Evolutionary conservation across 2,797 vertebrate species (phyloP), one percentile per base, ranked within the genome.

Genomic region (Cetoscarus ocellatus): DNA sequence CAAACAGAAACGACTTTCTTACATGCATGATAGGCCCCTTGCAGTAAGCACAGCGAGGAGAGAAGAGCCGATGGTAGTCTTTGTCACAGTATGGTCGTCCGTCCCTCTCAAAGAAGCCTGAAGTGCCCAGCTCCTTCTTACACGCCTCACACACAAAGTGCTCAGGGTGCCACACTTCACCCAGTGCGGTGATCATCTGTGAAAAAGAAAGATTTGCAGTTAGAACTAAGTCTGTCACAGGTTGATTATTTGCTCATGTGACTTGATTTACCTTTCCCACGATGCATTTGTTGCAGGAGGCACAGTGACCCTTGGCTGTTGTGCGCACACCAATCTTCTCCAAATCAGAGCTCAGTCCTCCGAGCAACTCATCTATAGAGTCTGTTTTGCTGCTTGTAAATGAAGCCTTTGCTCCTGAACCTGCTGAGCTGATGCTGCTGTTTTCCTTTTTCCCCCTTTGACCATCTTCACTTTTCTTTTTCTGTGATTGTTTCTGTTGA

Each of bases 171-270:
- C 97, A 98, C 5, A 92, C 90, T 57, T 93, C 84, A 45, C 96
- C 97, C 62, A 99, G 86, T 0, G 95, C 97, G 0, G 96, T 96
- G 83, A 98, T 91, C 70, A 96, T 93, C 97, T 98, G 49, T 17
- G 45, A 12, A 3, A 17, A 17, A 38, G 61, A 13, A 17, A 5
- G 39, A 6, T 34, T 17, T 12, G 14, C 19, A 57, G 15, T 9
- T 27, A 27, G 27, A 27, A 27, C 27, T 27, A 27, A 27, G 27
- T 27, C 27, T 38, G 52, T 35, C 19, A 55, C 3, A 0, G 0
- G 51, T 59, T 45, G 55, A 44, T 11, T 14, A 0, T 8, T 8
- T 58, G 10, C 5, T 1, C 7, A 35, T 71, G 43, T 61, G 12
- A 55, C 10, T 57, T 54, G 8, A 14, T 54, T 9, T 87, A 97